Conservation (phyloP, 2,113 vertebrate species). For the Struthidea cinerea region DNA sequence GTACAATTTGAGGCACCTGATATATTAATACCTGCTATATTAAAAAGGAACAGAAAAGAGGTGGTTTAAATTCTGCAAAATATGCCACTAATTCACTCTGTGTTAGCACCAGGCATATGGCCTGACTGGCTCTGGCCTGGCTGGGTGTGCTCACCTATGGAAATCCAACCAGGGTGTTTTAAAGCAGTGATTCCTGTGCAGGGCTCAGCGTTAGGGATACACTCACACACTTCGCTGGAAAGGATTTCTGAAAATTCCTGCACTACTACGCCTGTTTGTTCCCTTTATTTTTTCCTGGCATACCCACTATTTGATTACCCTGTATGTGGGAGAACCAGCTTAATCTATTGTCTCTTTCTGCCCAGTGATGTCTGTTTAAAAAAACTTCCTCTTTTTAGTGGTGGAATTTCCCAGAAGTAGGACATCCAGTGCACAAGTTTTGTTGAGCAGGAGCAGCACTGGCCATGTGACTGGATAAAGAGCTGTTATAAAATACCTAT, state of each 20-base stretch:
- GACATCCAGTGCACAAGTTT: neutral
- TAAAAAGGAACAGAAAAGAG: neutral
- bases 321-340: neutral
- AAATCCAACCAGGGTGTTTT: neutral
- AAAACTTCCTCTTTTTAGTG: neutral
- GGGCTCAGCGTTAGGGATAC: neutral
- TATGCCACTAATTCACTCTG: neutral
- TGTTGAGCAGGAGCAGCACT: neutral
- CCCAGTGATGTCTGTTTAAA: neutral
- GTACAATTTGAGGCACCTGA: neutral
- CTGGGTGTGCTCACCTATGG: neutral
- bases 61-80: neutral
- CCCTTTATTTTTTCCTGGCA: neutral
- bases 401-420: neutral
- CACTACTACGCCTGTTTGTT: neutral
- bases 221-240: neutral
- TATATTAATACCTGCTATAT: neutral
- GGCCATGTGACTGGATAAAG: neutral
- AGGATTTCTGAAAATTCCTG: neutral
- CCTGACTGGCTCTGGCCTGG: neutral
- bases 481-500: neutral
- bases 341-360: neutral
- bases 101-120: neutral
- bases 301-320: neutral
- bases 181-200: neutral